These are phyloP conservation scores for Triops longicaudatus DNA, from an alignment of 1,140 invertebrate species.

Conservation along the genomic window DNA sequence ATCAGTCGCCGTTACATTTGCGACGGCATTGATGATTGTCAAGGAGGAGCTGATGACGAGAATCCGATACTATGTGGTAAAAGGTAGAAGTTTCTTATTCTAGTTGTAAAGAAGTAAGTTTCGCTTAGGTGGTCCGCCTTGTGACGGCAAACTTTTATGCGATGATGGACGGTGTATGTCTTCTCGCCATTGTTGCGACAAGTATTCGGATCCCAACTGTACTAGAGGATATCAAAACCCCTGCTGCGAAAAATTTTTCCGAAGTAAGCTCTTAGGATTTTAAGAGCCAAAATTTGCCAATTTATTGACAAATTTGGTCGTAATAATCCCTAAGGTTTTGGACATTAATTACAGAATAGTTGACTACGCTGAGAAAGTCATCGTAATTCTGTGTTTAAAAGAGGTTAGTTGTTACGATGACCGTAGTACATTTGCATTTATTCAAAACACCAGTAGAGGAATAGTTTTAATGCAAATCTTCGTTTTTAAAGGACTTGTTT, in stretches of 20 bases:
- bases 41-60: slow-evolving; percentile 68
- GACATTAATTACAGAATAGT: too few species aligned
- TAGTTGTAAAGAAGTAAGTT: neutral
- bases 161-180: slow-evolving; percentile 47
- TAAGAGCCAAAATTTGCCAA: neutral
- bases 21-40: slow-evolving; percentile 79
- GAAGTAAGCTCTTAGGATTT: slow-evolving; percentile 27
- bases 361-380: too few species aligned
- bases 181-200: slow-evolving; percentile 45
- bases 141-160: slow-evolving; percentile 43
- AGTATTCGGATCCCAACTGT: slow-evolving; percentile 41
- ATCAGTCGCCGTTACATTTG: slow-evolving; percentile 88
- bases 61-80: neutral
- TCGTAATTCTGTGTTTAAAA: too few species aligned
- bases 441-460: too few species aligned
- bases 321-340: too few species aligned
- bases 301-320: too few species aligned
- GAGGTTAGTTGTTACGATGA: too few species aligned
- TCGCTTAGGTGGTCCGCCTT: slow-evolving; percentile 40
- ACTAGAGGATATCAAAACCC: slow-evolving; percentile 38
- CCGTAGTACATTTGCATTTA: too few species aligned
- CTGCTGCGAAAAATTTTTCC: slow-evolving; percentile 34
- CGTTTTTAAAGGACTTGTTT: too few species aligned
- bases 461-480: too few species aligned
- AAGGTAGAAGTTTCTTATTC: neutral